Evolutionary conservation across 2,888 invertebrate genomes (phyloP).

Genomic region (Caenorhabditis sp.): DNA sequence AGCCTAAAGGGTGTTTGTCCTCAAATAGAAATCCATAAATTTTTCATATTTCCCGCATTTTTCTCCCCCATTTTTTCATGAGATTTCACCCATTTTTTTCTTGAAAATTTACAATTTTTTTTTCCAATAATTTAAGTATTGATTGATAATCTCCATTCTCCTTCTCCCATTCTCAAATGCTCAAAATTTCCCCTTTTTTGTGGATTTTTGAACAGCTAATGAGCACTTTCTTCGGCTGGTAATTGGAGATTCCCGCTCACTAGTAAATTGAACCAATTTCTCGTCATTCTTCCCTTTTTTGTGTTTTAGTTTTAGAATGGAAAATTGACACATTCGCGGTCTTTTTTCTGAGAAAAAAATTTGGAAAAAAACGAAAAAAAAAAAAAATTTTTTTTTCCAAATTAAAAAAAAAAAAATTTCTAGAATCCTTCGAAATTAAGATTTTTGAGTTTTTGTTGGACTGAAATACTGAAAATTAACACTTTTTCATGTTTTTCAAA

Average conservation of each 20-base stretch:
- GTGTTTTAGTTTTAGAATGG: neutral
- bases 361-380: conserved; percentile 2
- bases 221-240: neutral
- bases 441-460: too few species aligned
- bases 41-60: neutral
- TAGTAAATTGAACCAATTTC: conserved; percentile 44
- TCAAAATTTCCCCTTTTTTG: too few species aligned
- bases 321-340: neutral
- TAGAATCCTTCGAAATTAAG: too few species aligned
- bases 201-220: too few species aligned
- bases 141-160: too few species aligned
- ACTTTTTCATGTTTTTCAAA: too few species aligned
- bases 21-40: conserved; percentile 1
- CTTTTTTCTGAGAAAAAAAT: neutral
- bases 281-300: neutral
- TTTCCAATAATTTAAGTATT: too few species aligned
- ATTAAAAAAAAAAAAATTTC: too few species aligned
- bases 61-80: neutral
- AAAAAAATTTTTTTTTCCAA: too few species aligned
- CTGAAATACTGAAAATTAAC: too few species aligned
- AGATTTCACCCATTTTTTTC: too few species aligned
- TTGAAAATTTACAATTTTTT: neutral
- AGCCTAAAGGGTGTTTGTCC: neutral
- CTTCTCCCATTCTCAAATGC: too few species aligned
- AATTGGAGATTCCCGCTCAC: conserved; percentile 4